Evolutionary conservation across 35 echinoderm and acorn worm species (phyloP).

Genomic region (Apostichopus parvimensis): DNA sequence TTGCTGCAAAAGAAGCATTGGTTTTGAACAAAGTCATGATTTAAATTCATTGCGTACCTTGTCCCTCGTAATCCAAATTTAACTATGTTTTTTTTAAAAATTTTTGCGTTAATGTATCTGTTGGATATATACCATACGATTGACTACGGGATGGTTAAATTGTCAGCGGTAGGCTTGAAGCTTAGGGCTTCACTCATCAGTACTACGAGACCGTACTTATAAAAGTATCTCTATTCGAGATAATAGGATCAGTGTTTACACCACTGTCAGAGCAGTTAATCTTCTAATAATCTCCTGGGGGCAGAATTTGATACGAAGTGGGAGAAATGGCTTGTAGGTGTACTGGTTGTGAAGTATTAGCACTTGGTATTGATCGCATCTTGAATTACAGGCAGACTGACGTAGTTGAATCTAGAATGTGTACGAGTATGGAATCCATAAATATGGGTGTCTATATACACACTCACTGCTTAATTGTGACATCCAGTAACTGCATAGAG

Average conservation of each 20-base stretch:
- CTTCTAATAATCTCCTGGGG: slow-evolving; percentile 43
- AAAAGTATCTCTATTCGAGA: not conserved
- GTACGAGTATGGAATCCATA: not conserved
- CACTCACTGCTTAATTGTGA: no score
- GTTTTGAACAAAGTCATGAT: no score
- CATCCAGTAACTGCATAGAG: no score
- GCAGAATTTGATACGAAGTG: slow-evolving; percentile 6
- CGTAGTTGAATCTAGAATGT: not conserved
- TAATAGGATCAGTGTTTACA: slow-evolving; percentile 46
- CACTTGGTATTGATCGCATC: slow-evolving; percentile 13
- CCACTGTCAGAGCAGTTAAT: slow-evolving; percentile 27
- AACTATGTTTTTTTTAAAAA: no score
- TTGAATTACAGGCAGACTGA: slow-evolving; percentile 19
- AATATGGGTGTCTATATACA: not conserved
- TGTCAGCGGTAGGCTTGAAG: not conserved
- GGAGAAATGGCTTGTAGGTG: not conserved
- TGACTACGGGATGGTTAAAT: not conserved
- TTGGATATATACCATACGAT: no score
- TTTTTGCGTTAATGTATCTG: no score
- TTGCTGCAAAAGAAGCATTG: no score
- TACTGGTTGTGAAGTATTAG: not conserved
- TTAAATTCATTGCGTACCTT: no score
- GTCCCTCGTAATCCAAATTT: no score
- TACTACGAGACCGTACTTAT: not conserved
- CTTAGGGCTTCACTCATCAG: not conserved